phyloP scores from a whole-genome alignment of 2,113 vertebrate genomes.

The Paramormyrops kingsleyae region DNA sequence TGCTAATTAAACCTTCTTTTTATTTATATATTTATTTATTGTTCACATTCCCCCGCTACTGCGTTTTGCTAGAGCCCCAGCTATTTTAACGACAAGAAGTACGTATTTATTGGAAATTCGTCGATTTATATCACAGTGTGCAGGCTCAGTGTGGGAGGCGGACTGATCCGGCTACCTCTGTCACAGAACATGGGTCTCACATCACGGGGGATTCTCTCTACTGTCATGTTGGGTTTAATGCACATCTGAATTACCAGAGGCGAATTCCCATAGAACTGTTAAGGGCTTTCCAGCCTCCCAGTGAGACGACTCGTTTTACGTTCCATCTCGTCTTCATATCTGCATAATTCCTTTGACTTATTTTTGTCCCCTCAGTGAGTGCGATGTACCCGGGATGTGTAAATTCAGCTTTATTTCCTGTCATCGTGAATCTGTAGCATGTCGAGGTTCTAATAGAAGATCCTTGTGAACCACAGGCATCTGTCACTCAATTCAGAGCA shows the following conservation, averaged over 20 bases:
- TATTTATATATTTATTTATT: not conserved
- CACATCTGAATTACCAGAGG: constrained; percentile 1
- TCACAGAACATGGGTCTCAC: no score
- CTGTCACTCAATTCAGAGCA: not conserved
- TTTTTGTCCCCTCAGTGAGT: not conserved
- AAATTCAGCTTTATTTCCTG: not conserved
- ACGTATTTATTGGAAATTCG: not conserved
- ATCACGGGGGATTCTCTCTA: not conserved
- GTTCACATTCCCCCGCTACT: not conserved
- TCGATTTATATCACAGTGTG: not conserved
- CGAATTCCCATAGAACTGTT: not conserved
- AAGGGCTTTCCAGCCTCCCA: not conserved
- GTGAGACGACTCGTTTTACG: not conserved
- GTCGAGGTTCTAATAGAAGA: not conserved
- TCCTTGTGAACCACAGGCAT: not conserved
- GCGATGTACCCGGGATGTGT: not conserved
- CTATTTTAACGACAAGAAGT: not conserved
- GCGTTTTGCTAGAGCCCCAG: not conserved
- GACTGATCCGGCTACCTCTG: not conserved
- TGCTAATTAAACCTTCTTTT: not conserved
- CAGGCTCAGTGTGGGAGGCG: not conserved
- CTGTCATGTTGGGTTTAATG: constrained; percentile 1
- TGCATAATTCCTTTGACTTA: constrained; percentile 18
- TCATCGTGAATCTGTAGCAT: not conserved
- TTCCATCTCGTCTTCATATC: not conserved